A percentile compares a stretch with the other conserved stretches of the same genome.
These are phyloP conservation scores for Drosophila vallismaia DNA, from an alignment of 2,888 invertebrate genomes.

Conservation along the genomic window DNA sequence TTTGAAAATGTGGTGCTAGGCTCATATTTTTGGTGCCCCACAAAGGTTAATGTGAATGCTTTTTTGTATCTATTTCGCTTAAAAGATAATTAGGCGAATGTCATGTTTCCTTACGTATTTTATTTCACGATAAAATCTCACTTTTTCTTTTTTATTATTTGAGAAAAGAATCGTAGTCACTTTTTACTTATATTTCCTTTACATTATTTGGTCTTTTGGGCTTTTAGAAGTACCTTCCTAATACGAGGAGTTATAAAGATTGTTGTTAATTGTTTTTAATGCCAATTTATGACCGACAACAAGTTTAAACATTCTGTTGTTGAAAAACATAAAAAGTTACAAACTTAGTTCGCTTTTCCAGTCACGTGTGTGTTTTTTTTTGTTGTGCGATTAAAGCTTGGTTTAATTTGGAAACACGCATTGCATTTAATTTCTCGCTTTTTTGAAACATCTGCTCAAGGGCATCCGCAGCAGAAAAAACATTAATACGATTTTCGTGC, in stretches of 20 bases:
- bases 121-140: conserved; percentile 18
- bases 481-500: conserved; percentile 39
- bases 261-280: conserved; percentile 59
- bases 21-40: neutral
- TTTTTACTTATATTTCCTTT: conserved; percentile 13
- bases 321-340: conserved; percentile 15
- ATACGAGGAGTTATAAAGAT: conserved; percentile 20
- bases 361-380: conserved; percentile 44
- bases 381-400: conserved; percentile 27
- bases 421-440: conserved; percentile 26
- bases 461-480: neutral
- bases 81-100: conserved; percentile 65
- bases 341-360: conserved; percentile 25
- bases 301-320: conserved; percentile 23
- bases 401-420: conserved; percentile 42
- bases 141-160: conserved; percentile 17
- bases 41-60: conserved; percentile 35
- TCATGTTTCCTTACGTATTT: conserved; percentile 37
- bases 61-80: conserved; percentile 59
- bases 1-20: neutral
- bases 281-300: conserved; percentile 43
- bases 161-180: conserved; percentile 1
- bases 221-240: conserved; percentile 28
- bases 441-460: conserved; percentile 19
- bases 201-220: conserved; percentile 10